Evolutionary conservation across 2,888 invertebrate genomes (phyloP), one percentile per base, ranked within the genome.

Genomic region (Dynastes maya): DNA sequence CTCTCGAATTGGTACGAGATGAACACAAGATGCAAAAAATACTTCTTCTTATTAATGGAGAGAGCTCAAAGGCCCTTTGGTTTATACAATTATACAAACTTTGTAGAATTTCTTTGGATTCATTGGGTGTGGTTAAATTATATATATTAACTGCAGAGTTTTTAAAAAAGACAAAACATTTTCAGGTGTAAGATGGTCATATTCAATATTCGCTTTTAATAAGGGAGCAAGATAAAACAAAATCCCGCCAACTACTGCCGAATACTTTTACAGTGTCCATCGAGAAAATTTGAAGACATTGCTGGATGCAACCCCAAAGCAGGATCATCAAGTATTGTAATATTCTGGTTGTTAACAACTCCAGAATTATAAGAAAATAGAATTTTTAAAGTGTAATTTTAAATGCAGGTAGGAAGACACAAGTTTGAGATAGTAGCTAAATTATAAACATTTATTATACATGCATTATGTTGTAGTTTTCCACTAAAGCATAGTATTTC

Each of bases 31-130:
- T 51, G 71, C 9, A 49, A 78, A 5, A 71, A 68, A 58, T 63
- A 65, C 29, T 13, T 81, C 11, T 76, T 79, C 40, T 76, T 80
- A 27, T 76, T 80, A 27, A 81, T 81, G 81, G 79, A 80, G 37
- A 58, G 80, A 61, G 78, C 80, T 9, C 80, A 80, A 49, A 78
- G 76, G 27, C 81, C 81, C 81, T 9, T 61, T 80, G 11, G 51
- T 29, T 29, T 22, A 74, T 81, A 65, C 78, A 77, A 29, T 13
- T 79, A 9, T 58, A 79, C 22, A 79, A 79, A 76, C 32, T 68
- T 81, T 51, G 61, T 80, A n/a, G 77, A 71, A 32, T 80, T 27
- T 80, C 81, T 0, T 40, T 81, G 27, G 22, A 22, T 22, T 58
- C 79, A n/a, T 78, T 80, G 58, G 72, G 13, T 40, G 49, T 67